Evolutionary conservation across 2,113 vertebrate species (phyloP), one percentile per base, ranked within the genome.

Genomic region (Empidonax alnorum): DNA sequence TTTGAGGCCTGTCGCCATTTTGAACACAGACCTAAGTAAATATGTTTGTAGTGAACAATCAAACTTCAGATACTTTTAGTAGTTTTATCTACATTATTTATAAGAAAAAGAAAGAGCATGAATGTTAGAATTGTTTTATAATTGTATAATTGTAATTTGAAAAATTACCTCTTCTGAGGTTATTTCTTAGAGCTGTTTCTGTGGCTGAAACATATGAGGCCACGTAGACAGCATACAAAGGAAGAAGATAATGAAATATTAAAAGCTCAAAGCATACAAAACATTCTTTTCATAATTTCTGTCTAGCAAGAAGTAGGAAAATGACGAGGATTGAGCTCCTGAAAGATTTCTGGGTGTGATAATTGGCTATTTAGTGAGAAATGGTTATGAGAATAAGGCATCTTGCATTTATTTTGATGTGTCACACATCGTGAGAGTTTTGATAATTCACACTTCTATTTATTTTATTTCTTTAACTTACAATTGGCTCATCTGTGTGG

Each of bases 401-500:
- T 28, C 53, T 68, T 92, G 44, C 37, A 46, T 87, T 91, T 87
- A 75, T 92, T 96, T 72, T 71, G 44, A 52, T 81, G 28, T 87
- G 35, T 42, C 39, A 66, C 50, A 56, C 49, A 41, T 80, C 9
- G 2, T 53, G 31, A 83, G 35, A 72, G 24, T 91, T 89, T 91
- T 77, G 86, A 84, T 92, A 92, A 91, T 81, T 87, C 69, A 56
- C 74, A 10, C 92, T 27, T 77, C 79, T 92, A 56, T 90, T 75
- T 89, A 22, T 59, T 39, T 24, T 91, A 55, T 75, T 90, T 72
- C 65, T 89, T 92, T 73, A 86, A 62, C 14, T 82, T 63, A 77
- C 44, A 61, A 31, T 47, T 61, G 56, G 25, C 31, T 91, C 37
- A 69, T 92, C 44, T 92, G 33, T 4, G 2, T 5, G 0, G 11